phyloP scores from a whole-genome alignment of 2,113 vertebrate species.

The Gracilinanus agilis region DNA sequence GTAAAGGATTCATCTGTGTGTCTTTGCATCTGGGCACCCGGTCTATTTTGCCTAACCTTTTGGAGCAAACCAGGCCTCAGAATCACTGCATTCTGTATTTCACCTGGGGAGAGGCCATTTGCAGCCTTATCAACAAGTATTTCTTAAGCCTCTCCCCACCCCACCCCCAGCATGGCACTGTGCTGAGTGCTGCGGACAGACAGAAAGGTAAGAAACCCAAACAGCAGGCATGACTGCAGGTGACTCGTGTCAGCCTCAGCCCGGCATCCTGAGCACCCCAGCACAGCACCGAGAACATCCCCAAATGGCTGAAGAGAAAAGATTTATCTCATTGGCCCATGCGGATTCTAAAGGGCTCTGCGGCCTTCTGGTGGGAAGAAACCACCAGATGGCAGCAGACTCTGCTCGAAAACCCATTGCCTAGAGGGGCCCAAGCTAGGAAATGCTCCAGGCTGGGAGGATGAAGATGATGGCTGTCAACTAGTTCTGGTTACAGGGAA shows the following conservation, averaged over 20 bases:
- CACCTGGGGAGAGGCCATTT: not conserved
- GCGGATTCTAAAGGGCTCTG: not conserved
- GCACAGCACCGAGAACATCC: not conserved
- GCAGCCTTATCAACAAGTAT: not conserved
- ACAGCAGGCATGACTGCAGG: rapidly evolving
- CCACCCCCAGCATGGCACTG: not conserved
- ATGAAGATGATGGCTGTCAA: constrained; percentile 44
- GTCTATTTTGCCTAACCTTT: not conserved
- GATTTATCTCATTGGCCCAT: not conserved
- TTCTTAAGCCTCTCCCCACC: not conserved
- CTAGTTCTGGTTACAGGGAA: not conserved
- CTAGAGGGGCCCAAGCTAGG: constrained; percentile 32
- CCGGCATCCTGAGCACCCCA: not conserved
- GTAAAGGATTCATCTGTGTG: not conserved
- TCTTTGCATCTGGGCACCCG: not conserved
- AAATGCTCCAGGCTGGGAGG: constrained; percentile 42
- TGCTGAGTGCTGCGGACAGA: not conserved
- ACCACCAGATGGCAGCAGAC: constrained; percentile 76
- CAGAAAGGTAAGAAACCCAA: not conserved
- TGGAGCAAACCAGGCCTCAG: not conserved
- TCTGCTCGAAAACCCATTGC: constrained; percentile 54
- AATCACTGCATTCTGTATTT: not conserved
- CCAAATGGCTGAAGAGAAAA: not conserved
- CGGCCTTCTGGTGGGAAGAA: constrained; percentile 48
- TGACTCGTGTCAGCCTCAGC: not conserved